phyloP scores from a whole-genome alignment of 2,888 invertebrate species.

The Phania funesta region DNA sequence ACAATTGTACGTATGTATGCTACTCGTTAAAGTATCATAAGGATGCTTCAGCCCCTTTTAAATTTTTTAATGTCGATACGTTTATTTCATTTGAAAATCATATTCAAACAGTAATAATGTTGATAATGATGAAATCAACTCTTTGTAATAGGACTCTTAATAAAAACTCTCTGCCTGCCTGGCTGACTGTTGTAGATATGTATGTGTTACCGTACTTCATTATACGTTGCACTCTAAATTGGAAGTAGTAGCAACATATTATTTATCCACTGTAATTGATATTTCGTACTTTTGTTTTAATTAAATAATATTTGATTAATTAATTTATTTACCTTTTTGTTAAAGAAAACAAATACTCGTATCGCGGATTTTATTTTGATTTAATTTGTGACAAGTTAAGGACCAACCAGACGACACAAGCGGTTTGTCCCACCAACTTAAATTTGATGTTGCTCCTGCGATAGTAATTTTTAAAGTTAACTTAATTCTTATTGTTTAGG shows the following conservation, averaged over 20 bases:
- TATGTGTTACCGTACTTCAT: not conserved
- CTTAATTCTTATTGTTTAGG: too few relatives aligned
- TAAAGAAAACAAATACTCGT: not conserved
- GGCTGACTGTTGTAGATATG: not conserved
- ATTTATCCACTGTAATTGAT: not conserved
- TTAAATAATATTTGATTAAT: not conserved
- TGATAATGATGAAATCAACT: slow-evolving; percentile 23
- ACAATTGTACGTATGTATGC: not conserved
- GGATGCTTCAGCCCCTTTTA: slow-evolving; percentile 37
- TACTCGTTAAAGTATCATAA: not conserved
- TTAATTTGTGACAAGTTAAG: too few relatives aligned
- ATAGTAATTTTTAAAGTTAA: too few relatives aligned
- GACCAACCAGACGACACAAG: too few relatives aligned
- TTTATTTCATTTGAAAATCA: not conserved
- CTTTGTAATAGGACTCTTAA: not conserved
- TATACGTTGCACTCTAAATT: not conserved
- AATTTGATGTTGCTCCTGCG: too few relatives aligned
- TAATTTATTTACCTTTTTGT: not conserved
- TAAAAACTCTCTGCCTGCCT: not conserved
- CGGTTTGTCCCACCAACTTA: too few relatives aligned
- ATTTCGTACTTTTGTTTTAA: slow-evolving; percentile 8
- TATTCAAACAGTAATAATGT: slow-evolving; percentile 12
- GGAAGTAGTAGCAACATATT: not conserved
- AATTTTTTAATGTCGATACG: slow-evolving; percentile 13
- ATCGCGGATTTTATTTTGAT: too few relatives aligned